Evolutionary conservation across 1,140 invertebrate genomes (phyloP).

Genomic region (Nasonia giraulti): DNA sequence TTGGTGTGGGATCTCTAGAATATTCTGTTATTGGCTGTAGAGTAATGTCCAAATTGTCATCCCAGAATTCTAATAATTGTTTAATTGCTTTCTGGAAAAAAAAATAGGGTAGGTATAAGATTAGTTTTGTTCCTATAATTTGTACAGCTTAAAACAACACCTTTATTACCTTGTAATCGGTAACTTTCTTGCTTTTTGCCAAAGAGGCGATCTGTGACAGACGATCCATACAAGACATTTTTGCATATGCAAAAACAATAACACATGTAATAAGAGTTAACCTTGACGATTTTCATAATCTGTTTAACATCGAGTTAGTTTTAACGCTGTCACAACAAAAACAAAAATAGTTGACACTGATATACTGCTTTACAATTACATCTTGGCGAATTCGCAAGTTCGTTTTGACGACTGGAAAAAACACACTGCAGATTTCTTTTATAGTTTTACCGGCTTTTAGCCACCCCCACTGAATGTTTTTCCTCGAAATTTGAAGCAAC

Average conservation of each 20-base stretch:
- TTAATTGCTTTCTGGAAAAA: constrained; percentile 54
- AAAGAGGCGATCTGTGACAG: constrained; percentile 49
- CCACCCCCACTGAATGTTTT: background rate
- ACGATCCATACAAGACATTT: constrained; percentile 57
- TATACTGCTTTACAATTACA: background rate
- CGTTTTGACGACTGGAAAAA: background rate
- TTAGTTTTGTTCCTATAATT: background rate
- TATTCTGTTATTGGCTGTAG: constrained; percentile 55
- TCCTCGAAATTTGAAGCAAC: constrained; percentile 12
- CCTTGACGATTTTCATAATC: background rate
- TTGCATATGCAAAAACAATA: constrained; percentile 23
- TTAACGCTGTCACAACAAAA: background rate
- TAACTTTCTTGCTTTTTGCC: constrained; percentile 54
- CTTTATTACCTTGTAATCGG: constrained; percentile 57
- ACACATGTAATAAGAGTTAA: constrained; percentile 35
- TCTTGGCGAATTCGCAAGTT: background rate
- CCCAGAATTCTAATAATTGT: constrained; percentile 54
- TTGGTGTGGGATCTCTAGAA: constrained; percentile 40
- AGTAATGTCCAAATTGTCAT: constrained; percentile 53
- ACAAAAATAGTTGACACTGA: background rate
- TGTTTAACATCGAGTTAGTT: background rate
- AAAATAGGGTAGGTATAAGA: background rate
- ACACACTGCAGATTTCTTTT: background rate
- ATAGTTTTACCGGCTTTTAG: background rate
- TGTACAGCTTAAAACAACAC: background rate